A percentile compares a stretch with the other conserved stretches of the same genome.
These are phyloP conservation scores for Eupithecia subfuscata DNA, from an alignment of 2,888 invertebrate species.

Conservation along the genomic window DNA sequence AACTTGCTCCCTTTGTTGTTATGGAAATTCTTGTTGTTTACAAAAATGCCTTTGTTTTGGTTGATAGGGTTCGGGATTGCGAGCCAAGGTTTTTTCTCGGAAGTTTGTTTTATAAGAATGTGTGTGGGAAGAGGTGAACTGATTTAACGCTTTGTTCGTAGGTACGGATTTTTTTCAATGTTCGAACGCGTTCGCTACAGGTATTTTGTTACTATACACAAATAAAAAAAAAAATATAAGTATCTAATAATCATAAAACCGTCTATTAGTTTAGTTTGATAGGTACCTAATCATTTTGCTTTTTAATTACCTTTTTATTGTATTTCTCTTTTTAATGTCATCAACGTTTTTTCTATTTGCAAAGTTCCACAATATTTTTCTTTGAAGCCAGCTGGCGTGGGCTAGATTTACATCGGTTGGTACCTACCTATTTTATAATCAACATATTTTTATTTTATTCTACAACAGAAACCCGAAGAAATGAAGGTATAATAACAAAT, in stretches of 20 bases:
- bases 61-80: neutral
- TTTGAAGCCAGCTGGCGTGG: too few species aligned
- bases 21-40: constrained; percentile 26
- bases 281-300: too few species aligned
- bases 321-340: too few species aligned
- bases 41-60: constrained; percentile 10
- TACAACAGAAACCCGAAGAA: neutral
- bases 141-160: neutral
- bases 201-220: neutral
- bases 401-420: too few species aligned
- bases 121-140: neutral
- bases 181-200: too few species aligned
- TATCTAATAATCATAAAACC: too few species aligned
- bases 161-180: neutral
- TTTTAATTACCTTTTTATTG: too few species aligned
- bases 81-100: neutral
- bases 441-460: neutral
- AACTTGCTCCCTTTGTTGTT: constrained; percentile 15
- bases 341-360: too few species aligned
- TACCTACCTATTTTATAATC: neutral
- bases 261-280: too few species aligned
- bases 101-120: neutral
- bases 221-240: neutral
- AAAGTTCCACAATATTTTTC: too few species aligned
- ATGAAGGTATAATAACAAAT: neutral